Base-by-base conservation (phyloP, 1,140 invertebrate genomes). In the Oryzaephilus surinamensis region DNA sequence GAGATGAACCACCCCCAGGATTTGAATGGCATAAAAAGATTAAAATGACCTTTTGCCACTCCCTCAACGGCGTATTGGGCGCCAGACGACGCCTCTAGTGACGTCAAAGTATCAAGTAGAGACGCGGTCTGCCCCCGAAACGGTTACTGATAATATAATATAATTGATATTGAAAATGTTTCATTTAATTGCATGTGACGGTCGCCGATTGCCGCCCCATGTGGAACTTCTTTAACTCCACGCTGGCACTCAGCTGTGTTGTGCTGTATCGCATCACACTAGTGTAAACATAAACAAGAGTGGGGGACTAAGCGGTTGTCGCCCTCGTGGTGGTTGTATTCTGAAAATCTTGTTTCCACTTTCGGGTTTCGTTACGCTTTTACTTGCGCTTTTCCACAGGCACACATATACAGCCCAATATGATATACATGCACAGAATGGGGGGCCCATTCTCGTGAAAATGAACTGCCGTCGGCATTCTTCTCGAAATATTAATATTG, bases 11-110 rank as follows among this genome's bases (percentile, higher is more conserved):
- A 57, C 58, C 58, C 58, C 51, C 49, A 51, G 48, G 45, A 61
- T 61, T 60, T 60, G 57, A 61, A 61, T 61, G 59, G 57, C 46
- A 61, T 61, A 55, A 60, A 61, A 61, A 58, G 57, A 57, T 61
- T 57, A 60, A 60, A 58, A 52, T 61, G 55, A 61, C 50, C 57
- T 50, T 42, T 53, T 48, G 56, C 57, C 57, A 61, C 57, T 56
- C 59, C 59, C 56, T 51, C 46, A 39, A 37, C 46, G 45, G 50
- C 50, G 54, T 46, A 61, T 60, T 60, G 57, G 56, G 51, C 50
- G 54, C 48, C 32, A 45, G 42, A 55, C 40, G 42, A 51, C 59
- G 55, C 59, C 59, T 52, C 52, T 53, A 44, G 26, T 60, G 59
- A 61, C 59, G 59, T 61, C 59, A 55, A 35, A 45, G 27, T 50